Evolutionary conservation across 30 jellyfish, hydroid and myxozoan species (phyloP).

Genomic region (Aurelia sp.): DNA sequence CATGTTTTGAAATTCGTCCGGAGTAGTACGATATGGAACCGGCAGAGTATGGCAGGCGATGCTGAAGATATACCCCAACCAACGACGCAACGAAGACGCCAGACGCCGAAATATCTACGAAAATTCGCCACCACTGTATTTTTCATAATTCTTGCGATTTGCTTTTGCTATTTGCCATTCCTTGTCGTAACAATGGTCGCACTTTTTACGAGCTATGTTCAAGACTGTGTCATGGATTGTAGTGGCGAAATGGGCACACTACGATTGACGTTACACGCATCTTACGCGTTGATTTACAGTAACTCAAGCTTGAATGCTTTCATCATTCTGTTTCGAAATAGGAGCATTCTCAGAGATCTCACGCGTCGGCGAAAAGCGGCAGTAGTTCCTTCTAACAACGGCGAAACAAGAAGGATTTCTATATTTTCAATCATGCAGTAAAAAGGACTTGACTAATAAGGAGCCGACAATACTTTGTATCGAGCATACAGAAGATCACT

Average conservation of each 20-base stretch:
- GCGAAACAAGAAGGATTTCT: too few relatives aligned
- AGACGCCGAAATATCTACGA: conserved; percentile 34
- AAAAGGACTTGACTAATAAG: too few relatives aligned
- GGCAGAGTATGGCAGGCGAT: neutral
- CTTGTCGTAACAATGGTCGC: conserved; percentile 18
- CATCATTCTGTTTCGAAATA: conserved; percentile 24
- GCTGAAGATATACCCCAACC: neutral
- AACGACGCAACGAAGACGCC: conserved; percentile 2
- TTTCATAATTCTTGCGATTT: conserved; percentile 17
- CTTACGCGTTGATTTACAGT: conserved; percentile 47
- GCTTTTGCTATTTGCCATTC: conserved; percentile 47
- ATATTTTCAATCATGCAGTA: too few relatives aligned
- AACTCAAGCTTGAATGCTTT: conserved; percentile 44
- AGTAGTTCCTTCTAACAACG: too few relatives aligned
- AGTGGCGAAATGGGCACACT: conserved; percentile 1
- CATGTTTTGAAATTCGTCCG: conserved; percentile 36
- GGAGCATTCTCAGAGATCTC: conserved; percentile 17
- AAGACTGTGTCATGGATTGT: conserved; percentile 13
- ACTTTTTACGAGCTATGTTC: neutral
- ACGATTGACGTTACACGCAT: conserved; percentile 16
- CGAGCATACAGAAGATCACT: too few relatives aligned
- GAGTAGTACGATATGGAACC: conserved; percentile 46
- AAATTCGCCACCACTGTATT: conserved; percentile 34
- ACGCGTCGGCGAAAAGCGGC: too few relatives aligned
- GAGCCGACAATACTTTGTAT: too few relatives aligned